Conservation (phyloP, 2,888 invertebrate genomes). For the Hecatera dysodea region DNA sequence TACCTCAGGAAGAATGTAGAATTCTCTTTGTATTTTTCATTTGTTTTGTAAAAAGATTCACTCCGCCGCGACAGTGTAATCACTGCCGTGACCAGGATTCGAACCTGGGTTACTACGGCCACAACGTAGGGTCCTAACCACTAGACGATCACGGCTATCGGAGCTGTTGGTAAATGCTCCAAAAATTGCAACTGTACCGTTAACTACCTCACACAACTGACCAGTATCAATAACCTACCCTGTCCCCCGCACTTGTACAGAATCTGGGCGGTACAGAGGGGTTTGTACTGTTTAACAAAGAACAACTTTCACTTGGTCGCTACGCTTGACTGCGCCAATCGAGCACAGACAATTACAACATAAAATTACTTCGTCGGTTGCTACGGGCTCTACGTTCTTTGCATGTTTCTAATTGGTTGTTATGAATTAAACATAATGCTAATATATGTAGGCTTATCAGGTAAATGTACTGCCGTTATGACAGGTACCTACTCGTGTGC, state of each 20-base stretch:
- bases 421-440: conserved; percentile 62
- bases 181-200: conserved; percentile 41
- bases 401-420: conserved; percentile 57
- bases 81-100: conserved; percentile 93
- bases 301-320: conserved; percentile 50
- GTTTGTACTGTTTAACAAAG: background rate
- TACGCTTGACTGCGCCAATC: conserved; percentile 61
- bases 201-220: background rate
- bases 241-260: conserved; percentile 16
- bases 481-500: conserved; percentile 9
- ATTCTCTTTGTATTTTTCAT: background rate
- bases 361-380: conserved; percentile 66
- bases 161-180: conserved; percentile 78
- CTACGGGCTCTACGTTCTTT: conserved; percentile 53
- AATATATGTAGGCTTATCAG: conserved; percentile 39
- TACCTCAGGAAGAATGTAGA: too few relatives aligned
- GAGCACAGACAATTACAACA: conserved; percentile 67
- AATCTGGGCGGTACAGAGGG: conserved; percentile 26
- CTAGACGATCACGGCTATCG: conserved; percentile 92
- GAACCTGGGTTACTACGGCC: conserved; percentile 93
- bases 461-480: conserved; percentile 48
- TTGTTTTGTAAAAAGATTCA: background rate
- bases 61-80: conserved; percentile 57
- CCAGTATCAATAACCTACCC: conserved; percentile 22
- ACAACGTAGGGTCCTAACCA: conserved; percentile 94